Percentiles rank a stretch among this genome's conserved stretches.
These are phyloP conservation scores for Puma concolor DNA, from an alignment of 2,113 vertebrate genomes.

Conservation along the genomic window DNA sequence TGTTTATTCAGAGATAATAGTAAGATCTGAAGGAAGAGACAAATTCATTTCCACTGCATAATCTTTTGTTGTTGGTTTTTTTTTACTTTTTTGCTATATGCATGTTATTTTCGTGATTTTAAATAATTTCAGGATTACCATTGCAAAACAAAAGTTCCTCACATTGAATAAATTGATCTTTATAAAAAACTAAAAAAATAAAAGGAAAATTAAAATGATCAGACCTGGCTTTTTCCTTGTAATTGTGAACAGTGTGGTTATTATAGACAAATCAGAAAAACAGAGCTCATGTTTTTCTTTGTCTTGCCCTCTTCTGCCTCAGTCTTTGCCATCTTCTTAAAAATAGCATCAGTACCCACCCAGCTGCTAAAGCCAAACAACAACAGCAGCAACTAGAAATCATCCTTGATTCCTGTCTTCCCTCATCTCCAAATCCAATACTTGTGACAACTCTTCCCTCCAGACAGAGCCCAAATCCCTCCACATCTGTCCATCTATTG, in stretches of 20 bases:
- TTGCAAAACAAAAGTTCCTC: neutral
- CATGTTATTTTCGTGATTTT: slow-evolving; percentile 41
- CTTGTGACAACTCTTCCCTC: neutral
- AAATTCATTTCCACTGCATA: neutral
- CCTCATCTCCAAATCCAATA: neutral
- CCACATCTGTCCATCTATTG: fast-evolving
- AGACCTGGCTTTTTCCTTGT: neutral
- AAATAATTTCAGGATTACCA: slow-evolving; percentile 36
- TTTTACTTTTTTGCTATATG: neutral
- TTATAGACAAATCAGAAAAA: neutral
- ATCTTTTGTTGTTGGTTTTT: neutral
- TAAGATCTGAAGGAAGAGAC: neutral
- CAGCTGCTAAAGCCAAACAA: neutral
- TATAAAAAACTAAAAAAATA: neutral
- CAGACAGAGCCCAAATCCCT: neutral
- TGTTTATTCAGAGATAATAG: neutral
- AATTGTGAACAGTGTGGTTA: neutral
- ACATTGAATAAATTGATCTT: slow-evolving; percentile 29
- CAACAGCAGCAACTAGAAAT: neutral
- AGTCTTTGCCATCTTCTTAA: neutral
- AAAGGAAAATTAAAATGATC: slow-evolving; percentile 22
- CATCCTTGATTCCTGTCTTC: neutral
- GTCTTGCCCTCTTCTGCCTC: neutral
- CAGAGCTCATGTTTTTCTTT: neutral
- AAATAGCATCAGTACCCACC: neutral